Base-by-base conservation (phyloP, 92 coral and sea anemone species). In the Porites divaricata region DNA sequence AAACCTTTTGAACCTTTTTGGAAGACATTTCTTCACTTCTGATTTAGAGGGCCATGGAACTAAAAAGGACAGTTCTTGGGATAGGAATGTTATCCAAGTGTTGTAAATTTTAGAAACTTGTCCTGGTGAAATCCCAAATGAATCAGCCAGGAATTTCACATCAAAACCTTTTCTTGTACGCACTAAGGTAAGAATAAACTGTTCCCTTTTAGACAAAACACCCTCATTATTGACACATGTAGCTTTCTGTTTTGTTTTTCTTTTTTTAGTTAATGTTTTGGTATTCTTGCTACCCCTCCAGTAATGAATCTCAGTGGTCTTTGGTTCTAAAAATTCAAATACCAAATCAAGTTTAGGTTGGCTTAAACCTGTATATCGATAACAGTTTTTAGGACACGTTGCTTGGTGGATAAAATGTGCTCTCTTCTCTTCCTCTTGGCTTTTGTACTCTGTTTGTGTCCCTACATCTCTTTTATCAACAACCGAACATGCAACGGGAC, bases 261-360 rank as follows among this genome's bases (percentile, higher is more conserved):
- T 63, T 24, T 78, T 65, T 78, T 78, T 50, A 4, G 77, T 28
- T 74, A 86, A 49, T 22, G 78, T 76, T 24, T 69, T 64, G 54
- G 89, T 91, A 78, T 73, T 87, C 64, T 78, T 87, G 45, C 86
- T 87, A 20, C 90, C 88, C 88, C 83, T 90, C 88, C 93, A 81
- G 79, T 66, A 51, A 78, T 59, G 76, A 22, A 86, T 54, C 7
- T 81, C 75, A 85, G 82, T 85, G 24, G 88, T 68, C 81, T 86
- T 89, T 68, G 79, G 67, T 71, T 86, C 59, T 10, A 74, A 76
- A 65, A 89, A 79, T 63, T 78, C 65, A 80, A 85, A 89, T 15
- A 73, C 50, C 72, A 79, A 63, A 63, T 81, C 86, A 50, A 89
- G 87, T 56, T 85, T 89, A 54, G 81, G 53, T 49, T 78, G 41